Percentiles rank a stretch among this genome's conserved stretches.
Conservation (phyloP, 2,888 invertebrate genomes). For the Oscheius sp. region DNA sequence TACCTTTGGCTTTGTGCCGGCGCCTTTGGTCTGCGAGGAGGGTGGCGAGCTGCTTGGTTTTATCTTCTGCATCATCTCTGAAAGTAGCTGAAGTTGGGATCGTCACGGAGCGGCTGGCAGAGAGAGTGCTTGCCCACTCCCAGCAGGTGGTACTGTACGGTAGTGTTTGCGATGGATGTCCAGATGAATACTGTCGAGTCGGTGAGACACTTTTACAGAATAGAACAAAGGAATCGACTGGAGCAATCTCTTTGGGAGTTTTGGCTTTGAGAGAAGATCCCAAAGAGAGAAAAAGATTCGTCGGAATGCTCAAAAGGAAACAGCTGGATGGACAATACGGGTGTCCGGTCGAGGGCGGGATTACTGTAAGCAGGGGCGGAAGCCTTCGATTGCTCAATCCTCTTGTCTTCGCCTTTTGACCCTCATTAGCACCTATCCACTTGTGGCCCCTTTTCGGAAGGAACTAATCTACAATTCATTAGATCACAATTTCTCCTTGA, state of each 20-base stretch:
- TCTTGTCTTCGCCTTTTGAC: constrained; percentile 23
- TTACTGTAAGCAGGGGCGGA: constrained; percentile 29
- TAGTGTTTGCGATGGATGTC: neutral
- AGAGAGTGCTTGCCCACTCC: neutral
- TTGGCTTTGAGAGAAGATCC: neutral
- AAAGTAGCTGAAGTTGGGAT: neutral
- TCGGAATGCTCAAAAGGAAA: constrained; percentile 12
- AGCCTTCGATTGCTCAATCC: constrained; percentile 15
- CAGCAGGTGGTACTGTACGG: constrained; percentile 21
- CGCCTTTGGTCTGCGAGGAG: constrained; percentile 34
- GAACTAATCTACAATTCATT: constrained; percentile 8
- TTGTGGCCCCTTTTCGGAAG: neutral
- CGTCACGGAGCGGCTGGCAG: constrained; percentile 10
- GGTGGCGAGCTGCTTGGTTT: constrained; percentile 17
- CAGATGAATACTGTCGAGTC: constrained; percentile 1
- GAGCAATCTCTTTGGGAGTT: too few species aligned
- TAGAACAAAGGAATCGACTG: too few species aligned
- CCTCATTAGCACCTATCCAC: neutral
- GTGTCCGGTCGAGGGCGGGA: constrained; percentile 22
- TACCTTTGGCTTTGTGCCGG: constrained; percentile 61
- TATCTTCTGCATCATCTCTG: constrained; percentile 23
- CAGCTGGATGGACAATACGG: constrained; percentile 23
- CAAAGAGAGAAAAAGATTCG: neutral
- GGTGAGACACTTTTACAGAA: neutral
- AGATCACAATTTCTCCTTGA: constrained; percentile 40